A percentile compares a stretch with the other conserved stretches of the same genome.
These are phyloP conservation scores for Saturnia pavonia DNA, from an alignment of 2,888 invertebrate species.

Conservation along the genomic window DNA sequence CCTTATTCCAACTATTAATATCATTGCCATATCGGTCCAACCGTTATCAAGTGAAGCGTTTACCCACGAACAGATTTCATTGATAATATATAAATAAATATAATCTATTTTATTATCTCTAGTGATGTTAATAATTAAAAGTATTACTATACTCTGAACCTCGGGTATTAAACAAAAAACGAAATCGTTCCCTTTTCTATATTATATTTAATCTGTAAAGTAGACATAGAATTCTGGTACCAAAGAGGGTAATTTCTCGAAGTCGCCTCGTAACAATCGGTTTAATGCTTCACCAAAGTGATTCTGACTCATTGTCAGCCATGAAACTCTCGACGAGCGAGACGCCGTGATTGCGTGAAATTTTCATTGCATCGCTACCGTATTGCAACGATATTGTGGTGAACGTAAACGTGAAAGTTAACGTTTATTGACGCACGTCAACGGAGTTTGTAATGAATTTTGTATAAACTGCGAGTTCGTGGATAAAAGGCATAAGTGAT, in stretches of 20 bases:
- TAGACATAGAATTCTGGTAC: conserved; percentile 25
- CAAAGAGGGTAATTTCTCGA: conserved; percentile 37
- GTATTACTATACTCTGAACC: neutral
- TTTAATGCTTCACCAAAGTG: conserved; percentile 44
- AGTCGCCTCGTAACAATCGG: conserved; percentile 47
- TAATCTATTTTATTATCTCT: too few relatives aligned
- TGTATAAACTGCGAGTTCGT: conserved; percentile 27
- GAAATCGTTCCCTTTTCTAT: neutral
- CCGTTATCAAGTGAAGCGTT: too few relatives aligned
- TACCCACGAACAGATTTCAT: too few relatives aligned
- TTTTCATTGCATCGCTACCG: conserved; percentile 38
- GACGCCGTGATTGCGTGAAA: conserved; percentile 44
- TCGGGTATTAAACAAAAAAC: neutral
- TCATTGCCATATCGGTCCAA: too few relatives aligned
- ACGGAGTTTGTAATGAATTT: conserved; percentile 50
- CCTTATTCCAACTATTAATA: too few relatives aligned
- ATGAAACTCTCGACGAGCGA: conserved; percentile 39
- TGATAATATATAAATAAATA: too few relatives aligned
- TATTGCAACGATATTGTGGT: conserved; percentile 22
- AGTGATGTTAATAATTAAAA: too few relatives aligned
- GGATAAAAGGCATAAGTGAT: neutral
- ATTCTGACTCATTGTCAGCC: conserved; percentile 39
- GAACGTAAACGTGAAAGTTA: conserved; percentile 46
- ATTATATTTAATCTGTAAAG: neutral
- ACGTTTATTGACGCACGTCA: conserved; percentile 49